Base-by-base conservation (phyloP, 2,113 vertebrate species). In the Oncorhynchus tshawytscha region DNA sequence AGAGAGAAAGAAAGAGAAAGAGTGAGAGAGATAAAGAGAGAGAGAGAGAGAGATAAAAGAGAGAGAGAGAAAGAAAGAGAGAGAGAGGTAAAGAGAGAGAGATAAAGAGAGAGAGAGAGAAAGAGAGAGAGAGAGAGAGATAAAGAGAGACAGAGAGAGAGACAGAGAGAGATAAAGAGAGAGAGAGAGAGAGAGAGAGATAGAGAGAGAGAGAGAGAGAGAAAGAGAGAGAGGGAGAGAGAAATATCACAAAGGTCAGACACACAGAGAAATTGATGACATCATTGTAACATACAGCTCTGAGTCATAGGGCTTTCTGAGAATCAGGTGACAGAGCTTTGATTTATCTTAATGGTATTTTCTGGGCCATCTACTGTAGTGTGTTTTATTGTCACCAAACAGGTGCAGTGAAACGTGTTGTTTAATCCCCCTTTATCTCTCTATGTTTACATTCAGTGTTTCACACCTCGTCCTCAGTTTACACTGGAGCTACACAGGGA, bases 311-410 rank as follows among this genome's bases (percentile, higher is more conserved):
- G 34, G 39, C 39, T 45, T 11, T 45, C 34, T 39, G 34, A 39
- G 34, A 8, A 39, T 39, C 1, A 39, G 34, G 34, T 9, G 34
- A 39, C 39, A 39, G 9, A 12, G 51, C 59, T 24, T 16, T 62
- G 31, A 73, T 73, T 65, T 73, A 25, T 73, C n/a, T 11, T 62
- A 22, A 5, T 73, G 29, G 70, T 57, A 24, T 68, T 79, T 74
- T 79, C 72, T 75, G 54, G 73, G 57, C 20, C 73, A 75, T 27
- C 8, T 45, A 64, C 20, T 65, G 31, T 68, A 49, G 49, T 45
- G 13, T 29, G 15, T 31, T 13, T 13, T 72, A 51, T 57, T 51
- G 13, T 67, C 74, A 70, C 20, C 72, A 68, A 24, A 62, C 20
- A 65, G 29, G 66, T 62, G 49, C 5, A 57, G 20, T 57, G 54